These are phyloP conservation scores for Hippolais icterina DNA, from an alignment of 2,113 vertebrate species.

Conservation along the genomic window DNA sequence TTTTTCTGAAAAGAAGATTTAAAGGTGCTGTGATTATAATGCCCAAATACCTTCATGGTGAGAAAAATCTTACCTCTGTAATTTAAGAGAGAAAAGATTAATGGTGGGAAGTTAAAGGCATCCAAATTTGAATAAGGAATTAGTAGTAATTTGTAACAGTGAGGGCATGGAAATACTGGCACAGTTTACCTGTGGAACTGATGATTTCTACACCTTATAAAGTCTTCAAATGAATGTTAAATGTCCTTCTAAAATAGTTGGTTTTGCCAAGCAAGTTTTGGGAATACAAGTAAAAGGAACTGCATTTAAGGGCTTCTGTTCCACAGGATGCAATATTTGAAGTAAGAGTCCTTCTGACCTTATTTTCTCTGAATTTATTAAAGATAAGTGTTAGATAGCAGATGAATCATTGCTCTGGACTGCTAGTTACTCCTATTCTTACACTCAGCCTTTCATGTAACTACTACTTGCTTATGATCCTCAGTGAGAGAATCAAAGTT, in stretches of 20 bases:
- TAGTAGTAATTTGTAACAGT: neutral
- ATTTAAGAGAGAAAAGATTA: neutral
- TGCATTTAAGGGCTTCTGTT: neutral
- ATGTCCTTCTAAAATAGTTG: neutral
- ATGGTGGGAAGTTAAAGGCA: neutral
- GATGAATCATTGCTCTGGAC: neutral
- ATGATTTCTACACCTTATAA: neutral
- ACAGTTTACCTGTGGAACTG: neutral
- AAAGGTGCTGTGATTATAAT: neutral
- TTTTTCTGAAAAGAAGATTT: neutral
- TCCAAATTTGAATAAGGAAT: neutral
- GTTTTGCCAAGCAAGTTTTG: neutral
- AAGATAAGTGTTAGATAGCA: neutral
- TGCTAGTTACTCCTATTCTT: neutral
- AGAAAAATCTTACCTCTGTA: neutral
- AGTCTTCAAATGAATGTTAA: neutral
- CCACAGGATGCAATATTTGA: neutral
- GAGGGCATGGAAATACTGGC: neutral
- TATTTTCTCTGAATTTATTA: neutral
- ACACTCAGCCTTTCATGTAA: neutral
- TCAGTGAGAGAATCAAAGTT: neutral
- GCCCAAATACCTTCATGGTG: neutral
- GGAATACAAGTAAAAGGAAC: neutral
- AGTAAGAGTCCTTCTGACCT: neutral
- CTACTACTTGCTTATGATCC: neutral